A percentile compares a stretch with the other conserved stretches of the same genome.
phyloP scores from a whole-genome alignment of 92 coral and sea anemone genomes.

The Heteractis magnifica region DNA sequence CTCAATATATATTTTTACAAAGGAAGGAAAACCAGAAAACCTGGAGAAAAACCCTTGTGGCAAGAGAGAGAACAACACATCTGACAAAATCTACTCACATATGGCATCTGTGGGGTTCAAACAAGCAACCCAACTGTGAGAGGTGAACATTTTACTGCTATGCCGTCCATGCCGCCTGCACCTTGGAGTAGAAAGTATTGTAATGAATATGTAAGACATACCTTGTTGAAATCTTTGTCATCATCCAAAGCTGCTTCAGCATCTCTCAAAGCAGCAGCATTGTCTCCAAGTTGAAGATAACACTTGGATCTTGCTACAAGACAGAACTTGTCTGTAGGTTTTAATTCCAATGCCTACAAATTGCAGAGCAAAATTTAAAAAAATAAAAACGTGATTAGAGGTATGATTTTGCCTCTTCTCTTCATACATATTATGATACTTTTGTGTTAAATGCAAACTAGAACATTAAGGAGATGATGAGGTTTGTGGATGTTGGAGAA shows the following conservation, averaged over 20 bases:
- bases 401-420: not conserved
- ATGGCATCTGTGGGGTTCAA: no score
- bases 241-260: constrained; percentile 91
- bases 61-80: no score
- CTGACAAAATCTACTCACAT: no score
- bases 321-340: constrained; percentile 90
- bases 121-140: no score
- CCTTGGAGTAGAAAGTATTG: not conserved
- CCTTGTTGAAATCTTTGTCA: constrained; percentile 92
- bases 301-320: constrained; percentile 94
- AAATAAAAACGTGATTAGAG: not conserved
- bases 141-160: not conserved
- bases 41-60: no score
- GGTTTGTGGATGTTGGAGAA: no score
- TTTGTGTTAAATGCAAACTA: no score
- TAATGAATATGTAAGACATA: not conserved
- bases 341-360: constrained; percentile 85
- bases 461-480: no score
- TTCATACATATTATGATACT: no score
- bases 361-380: not conserved
- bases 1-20: no score
- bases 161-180: not conserved
- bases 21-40: no score
- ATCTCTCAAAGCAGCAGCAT: constrained; percentile 86
- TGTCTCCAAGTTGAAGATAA: constrained; percentile 82